Evolutionary conservation across 2,113 vertebrate species (phyloP), one percentile per base, ranked within the genome.

Genomic region (Vanacampus margaritifer): DNA sequence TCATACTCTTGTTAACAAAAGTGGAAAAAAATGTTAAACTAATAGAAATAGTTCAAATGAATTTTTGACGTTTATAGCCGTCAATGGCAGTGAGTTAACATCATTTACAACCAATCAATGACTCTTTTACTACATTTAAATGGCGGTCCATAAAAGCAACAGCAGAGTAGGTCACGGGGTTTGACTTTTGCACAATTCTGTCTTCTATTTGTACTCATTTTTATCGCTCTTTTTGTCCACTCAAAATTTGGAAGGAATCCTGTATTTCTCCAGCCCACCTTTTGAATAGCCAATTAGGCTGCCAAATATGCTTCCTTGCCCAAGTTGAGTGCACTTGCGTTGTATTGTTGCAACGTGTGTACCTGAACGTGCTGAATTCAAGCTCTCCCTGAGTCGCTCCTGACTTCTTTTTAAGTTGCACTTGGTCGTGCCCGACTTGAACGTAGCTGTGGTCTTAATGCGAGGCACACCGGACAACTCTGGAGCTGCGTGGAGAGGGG

Each of bases 371-470:
- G 90, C 88, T 21, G 90, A 77, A 86, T 90, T 94, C 65, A 94
- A 88, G 79, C 88, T 89, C 82, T 94, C 93, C 32, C 91, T 90
- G 80, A 95, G 92, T 87, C 91, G 92, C 81, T 95, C 94, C 66
- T 91, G 90, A 79, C 93, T 94, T 78, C 94, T 92, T 89, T 93
- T 96, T 86, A 97, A 91, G 86, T 94, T 94, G 93, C 96, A 99
- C 89, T 93, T 95, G 74, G 94, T 89, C 67, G 94, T 91, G 82
- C 91, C 94, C 79, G 95, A 92, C 80, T 93, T 96, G 91, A 99
- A 96, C 26, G 94, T 95, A 83, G 95, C 89, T 0, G 93, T 96
- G 87, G 95, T 93, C 89, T 94, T 97, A 87, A 97, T 76, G 82
- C 91, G 91, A 64, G 91, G 80, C 69, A 89, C 83, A 82, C 91